A percentile compares a stretch with the other conserved stretches of the same genome.
phyloP scores from a whole-genome alignment of 2,888 invertebrate genomes.

The Platycheirus albimanus region DNA sequence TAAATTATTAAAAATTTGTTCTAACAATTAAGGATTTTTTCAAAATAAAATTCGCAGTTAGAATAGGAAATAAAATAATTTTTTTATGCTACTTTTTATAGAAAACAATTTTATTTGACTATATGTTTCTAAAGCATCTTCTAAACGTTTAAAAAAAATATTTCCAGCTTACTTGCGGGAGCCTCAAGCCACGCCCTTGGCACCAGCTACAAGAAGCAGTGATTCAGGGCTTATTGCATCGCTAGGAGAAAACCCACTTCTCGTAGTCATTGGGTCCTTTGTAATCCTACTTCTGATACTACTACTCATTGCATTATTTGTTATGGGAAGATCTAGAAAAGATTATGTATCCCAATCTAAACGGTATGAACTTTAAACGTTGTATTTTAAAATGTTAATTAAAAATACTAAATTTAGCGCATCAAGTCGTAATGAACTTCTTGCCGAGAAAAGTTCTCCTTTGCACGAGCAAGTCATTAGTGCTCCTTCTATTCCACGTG shows the following conservation, averaged over 20 bases:
- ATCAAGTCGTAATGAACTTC: constrained; percentile 79
- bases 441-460: constrained; percentile 79
- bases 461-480: constrained; percentile 76
- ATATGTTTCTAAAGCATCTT: too few relatives aligned
- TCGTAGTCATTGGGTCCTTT: constrained; percentile 80
- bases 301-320: constrained; percentile 79
- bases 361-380: constrained; percentile 76
- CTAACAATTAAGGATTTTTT: too few relatives aligned
- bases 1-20: too few relatives aligned
- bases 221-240: constrained; percentile 79
- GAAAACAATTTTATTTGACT: too few relatives aligned
- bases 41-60: too few relatives aligned
- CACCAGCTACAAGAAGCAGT: constrained; percentile 80
- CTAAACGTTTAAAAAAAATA: background rate
- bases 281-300: constrained; percentile 80
- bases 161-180: constrained; percentile 81
- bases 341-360: constrained; percentile 78
- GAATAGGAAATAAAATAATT: too few relatives aligned
- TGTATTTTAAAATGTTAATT: background rate
- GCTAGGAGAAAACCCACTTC: constrained; percentile 80
- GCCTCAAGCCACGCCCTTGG: constrained; percentile 82
- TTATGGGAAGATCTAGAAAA: constrained; percentile 80
- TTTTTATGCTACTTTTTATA: too few relatives aligned
- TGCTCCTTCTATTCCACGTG: constrained; percentile 76
- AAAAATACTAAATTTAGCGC: constrained; percentile 74